Evolutionary conservation across 2,888 invertebrate genomes (phyloP).

Genomic region (Crocallis elinguaria): DNA sequence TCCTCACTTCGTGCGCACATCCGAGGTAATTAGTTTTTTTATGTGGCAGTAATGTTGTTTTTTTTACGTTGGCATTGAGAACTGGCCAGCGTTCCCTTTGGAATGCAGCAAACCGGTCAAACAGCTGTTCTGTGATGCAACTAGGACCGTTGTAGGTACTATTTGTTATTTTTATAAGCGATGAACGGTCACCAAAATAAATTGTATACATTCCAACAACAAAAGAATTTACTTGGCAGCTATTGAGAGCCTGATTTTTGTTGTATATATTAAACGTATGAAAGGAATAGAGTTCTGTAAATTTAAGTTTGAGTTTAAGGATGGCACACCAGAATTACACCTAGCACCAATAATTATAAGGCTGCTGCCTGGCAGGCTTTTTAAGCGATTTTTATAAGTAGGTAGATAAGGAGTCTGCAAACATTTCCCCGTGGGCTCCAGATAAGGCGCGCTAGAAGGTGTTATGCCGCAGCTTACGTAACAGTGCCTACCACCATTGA

Average conservation of each 20-base stretch:
- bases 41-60: conserved; percentile 39
- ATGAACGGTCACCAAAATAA: conserved; percentile 15
- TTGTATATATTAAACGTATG: no score
- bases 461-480: conserved; percentile 12
- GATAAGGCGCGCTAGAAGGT: conserved; percentile 12
- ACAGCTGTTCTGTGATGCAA: conserved; percentile 71
- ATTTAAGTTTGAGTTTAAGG: no score
- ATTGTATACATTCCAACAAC: not conserved
- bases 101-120: conserved; percentile 69
- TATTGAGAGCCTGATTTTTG: no score
- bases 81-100: conserved; percentile 70
- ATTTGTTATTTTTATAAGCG: conserved; percentile 51
- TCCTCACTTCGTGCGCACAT: conserved; percentile 38
- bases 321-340: no score
- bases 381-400: no score
- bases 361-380: no score
- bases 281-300: no score
- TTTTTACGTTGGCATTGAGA: conserved; percentile 42
- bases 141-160: conserved; percentile 43
- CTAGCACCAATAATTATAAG: no score
- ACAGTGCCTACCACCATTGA: conserved; percentile 12
- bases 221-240: not conserved
- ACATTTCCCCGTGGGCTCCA: conserved; percentile 4
- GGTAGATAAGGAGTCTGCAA: conserved; percentile 8
- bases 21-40: conserved; percentile 53